Percentiles rank a stretch among this genome's conserved stretches.
phyloP scores from a whole-genome alignment of 2,797 vertebrate genomes.

The Hipposideros larvatus region DNA sequence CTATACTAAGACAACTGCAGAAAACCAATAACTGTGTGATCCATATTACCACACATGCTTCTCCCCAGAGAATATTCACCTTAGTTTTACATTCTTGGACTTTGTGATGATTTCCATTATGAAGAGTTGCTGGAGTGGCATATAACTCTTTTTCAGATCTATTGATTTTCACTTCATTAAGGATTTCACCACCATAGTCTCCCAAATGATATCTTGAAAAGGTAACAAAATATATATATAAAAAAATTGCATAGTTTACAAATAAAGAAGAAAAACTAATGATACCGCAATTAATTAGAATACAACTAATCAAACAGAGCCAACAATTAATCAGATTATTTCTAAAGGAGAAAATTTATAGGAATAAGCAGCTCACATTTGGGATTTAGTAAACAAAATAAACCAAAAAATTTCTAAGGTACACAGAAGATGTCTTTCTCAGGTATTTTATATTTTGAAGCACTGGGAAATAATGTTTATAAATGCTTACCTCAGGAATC shows the following conservation, averaged over 20 bases:
- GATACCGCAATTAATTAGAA: slow-evolving; percentile 23
- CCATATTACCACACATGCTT: slow-evolving; percentile 49
- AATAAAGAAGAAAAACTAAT: neutral
- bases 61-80: slow-evolving; percentile 84
- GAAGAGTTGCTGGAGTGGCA: slow-evolving; percentile 89
- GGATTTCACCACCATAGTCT: slow-evolving; percentile 95
- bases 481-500: slow-evolving; percentile 35
- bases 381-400: neutral
- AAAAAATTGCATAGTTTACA: slow-evolving; percentile 57
- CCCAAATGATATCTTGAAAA: slow-evolving; percentile 93
- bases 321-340: slow-evolving; percentile 42
- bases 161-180: slow-evolving; percentile 93
- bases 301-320: neutral
- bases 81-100: slow-evolving; percentile 93
- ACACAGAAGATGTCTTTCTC: slow-evolving; percentile 30
- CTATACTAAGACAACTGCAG: neutral
- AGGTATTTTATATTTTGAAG: slow-evolving; percentile 29
- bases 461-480: slow-evolving; percentile 9
- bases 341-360: slow-evolving; percentile 36
- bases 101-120: slow-evolving; percentile 93
- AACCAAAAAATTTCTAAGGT: slow-evolving; percentile 6
- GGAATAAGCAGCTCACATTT: slow-evolving; percentile 26
- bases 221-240: slow-evolving; percentile 1
- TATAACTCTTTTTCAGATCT: slow-evolving; percentile 93
- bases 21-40: slow-evolving; percentile 29